Evolutionary conservation across 2,797 vertebrate genomes (phyloP), one percentile per base, ranked within the genome.

Genomic region (Sorex maritimensis): DNA sequence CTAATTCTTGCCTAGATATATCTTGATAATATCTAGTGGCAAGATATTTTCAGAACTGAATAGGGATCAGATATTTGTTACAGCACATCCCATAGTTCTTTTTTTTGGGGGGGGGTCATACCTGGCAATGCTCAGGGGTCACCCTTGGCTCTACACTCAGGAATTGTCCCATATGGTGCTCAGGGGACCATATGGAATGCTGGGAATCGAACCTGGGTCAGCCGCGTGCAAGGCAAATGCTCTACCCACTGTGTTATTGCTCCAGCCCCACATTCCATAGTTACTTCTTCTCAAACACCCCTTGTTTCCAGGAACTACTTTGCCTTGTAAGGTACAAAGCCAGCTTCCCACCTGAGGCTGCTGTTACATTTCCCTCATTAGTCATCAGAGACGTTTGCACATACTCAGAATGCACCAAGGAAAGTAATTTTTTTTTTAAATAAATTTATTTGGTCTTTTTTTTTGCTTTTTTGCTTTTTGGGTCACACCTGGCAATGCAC

Each of bases 261-360:
- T 34, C 34, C 34, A 34, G 34, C 34, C 34, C 34, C 24, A 44
- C 24, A 26, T 95, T 34, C 44, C 15, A 58, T 28, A 74, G 17
- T 74, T 86, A 65, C 88, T 30, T 69, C 58, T 2, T 89, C 88
- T 90, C 55, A 74, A 15, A 93, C 94, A 82, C 13, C 44, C 17
- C 79, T 90, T 85, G 34, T 14, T 44, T 14, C 15, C 58, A 41
- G 3, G 26, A 13, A 4, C 58, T 63, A 38, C 28, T 86, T 74
- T 49, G 9, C 84, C 4, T 81, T 94, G 67, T 87, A 80, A 68
- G 7, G 80, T 78, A 24, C 72, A 92, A 90, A 86, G 71, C 26
- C 30, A 85, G 2, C 30, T 83, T 92, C 67, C 46, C 17, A 84
- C 14, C 5, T 88, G 41, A 69, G 46, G 44, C 68, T 75, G 28